Conservation (phyloP, 23 tunicate species). For the Ciona savignyi region DNA sequence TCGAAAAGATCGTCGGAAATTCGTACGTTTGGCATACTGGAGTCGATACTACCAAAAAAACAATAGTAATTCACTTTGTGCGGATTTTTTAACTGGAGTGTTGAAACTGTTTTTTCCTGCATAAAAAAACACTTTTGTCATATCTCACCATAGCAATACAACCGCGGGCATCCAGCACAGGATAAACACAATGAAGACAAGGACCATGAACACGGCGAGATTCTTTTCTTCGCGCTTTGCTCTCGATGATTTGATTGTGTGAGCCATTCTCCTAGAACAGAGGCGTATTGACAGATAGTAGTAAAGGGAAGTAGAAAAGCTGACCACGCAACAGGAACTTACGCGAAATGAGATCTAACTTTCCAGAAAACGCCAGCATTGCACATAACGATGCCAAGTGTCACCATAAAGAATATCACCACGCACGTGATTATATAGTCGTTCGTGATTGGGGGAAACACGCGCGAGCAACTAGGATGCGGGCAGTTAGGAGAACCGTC, state of each 20-base stretch:
- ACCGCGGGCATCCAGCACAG: conserved; percentile 19
- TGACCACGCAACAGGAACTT: background rate
- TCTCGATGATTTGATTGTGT: background rate
- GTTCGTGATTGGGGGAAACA: conserved; percentile 23
- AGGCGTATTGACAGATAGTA: too few relatives aligned
- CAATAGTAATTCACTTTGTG: too few relatives aligned
- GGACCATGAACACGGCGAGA: conserved; percentile 12
- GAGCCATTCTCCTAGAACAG: conserved; percentile 11
- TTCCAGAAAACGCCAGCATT: conserved; percentile 14
- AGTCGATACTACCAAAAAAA: conserved; percentile 7
- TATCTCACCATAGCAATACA: conserved; percentile 4
- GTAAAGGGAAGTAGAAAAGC: background rate
- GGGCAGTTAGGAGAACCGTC: conserved; percentile 26
- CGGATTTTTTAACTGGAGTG: too few relatives aligned
- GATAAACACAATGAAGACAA: conserved; percentile 11
- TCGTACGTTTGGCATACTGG: conserved; percentile 5
- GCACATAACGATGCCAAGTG: conserved; percentile 12
- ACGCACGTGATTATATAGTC: conserved; percentile 10
- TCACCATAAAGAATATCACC: conserved; percentile 6
- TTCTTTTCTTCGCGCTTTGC: conserved; percentile 4
- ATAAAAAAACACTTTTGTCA: background rate
- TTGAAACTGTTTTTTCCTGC: too few relatives aligned
- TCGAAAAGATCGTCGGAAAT: conserved; percentile 22
- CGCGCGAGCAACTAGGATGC: conserved; percentile 7
- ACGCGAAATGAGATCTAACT: conserved; percentile 18